These are phyloP conservation scores for Zoanthus gigantus DNA, from an alignment of 92 coral and sea anemone species.

Conservation along the genomic window DNA sequence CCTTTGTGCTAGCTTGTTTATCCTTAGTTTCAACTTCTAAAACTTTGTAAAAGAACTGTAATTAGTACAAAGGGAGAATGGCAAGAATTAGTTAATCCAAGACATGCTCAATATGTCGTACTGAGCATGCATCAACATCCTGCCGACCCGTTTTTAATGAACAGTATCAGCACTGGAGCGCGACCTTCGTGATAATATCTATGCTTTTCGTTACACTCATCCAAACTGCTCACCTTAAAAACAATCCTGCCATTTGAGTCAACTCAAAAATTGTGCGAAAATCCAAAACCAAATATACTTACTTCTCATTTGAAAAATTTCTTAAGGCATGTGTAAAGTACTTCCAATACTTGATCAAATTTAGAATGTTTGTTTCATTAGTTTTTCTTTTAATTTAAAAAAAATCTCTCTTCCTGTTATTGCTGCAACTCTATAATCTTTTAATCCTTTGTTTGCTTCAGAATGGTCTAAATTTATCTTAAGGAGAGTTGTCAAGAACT, in stretches of 20 bases:
- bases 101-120: constrained; percentile 4
- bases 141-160: constrained; percentile 27
- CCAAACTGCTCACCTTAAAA: not conserved
- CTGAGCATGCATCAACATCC: constrained; percentile 4
- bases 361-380: not conserved
- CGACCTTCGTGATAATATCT: not conserved
- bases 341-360: not conserved
- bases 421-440: constrained; percentile 31
- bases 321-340: not conserved
- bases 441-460: constrained; percentile 44
- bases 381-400: not conserved
- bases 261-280: not conserved
- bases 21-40: not conserved
- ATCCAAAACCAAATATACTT: too few relatives aligned
- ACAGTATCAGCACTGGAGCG: constrained; percentile 13
- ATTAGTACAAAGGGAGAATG: not conserved
- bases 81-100: constrained; percentile 1
- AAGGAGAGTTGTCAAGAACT: not conserved
- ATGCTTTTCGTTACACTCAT: not conserved
- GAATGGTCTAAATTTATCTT: constrained; percentile 28
- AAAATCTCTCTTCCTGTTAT: constrained; percentile 22
- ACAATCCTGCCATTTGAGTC: not conserved
- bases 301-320: not conserved
- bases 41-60: not conserved
- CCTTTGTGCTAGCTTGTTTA: not conserved